These are phyloP conservation scores for Theonella swinhoei DNA, from an alignment of 37 sponge, comb jelly and placozoan species.

Conservation along the genomic window DNA sequence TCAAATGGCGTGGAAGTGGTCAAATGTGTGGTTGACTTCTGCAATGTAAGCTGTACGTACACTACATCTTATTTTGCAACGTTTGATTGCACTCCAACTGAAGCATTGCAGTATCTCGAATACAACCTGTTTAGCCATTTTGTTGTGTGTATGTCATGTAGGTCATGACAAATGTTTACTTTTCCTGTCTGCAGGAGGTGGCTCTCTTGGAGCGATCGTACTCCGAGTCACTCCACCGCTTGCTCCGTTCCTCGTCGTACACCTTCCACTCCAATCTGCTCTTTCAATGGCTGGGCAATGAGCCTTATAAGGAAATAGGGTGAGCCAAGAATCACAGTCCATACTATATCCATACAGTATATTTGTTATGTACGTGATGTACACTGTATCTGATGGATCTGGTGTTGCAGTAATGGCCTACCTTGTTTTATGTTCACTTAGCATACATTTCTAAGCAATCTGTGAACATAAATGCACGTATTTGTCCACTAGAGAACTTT, in stretches of 20 bases:
- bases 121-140: too few relatives aligned
- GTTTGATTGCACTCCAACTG: background rate
- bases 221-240: constrained; percentile 47
- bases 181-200: too few relatives aligned
- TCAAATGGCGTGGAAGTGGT: constrained; percentile 80
- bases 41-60: constrained; percentile 52
- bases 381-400: too few relatives aligned
- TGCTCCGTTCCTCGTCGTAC: constrained; percentile 64
- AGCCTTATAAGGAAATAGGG: constrained; percentile 80
- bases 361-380: too few relatives aligned
- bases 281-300: constrained; percentile 73
- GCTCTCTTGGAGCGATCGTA: constrained; percentile 73
- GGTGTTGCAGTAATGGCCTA: background rate
- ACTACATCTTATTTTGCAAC: background rate
- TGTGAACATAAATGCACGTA: too few relatives aligned
- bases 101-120: too few relatives aligned
- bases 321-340: constrained; percentile 2
- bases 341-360: background rate
- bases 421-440: too few relatives aligned
- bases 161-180: too few relatives aligned
- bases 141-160: too few relatives aligned
- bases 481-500: too few relatives aligned
- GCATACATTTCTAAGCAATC: too few relatives aligned
- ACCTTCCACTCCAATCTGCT: constrained; percentile 81
- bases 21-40: constrained; percentile 77